Percentiles rank a stretch among this genome's conserved stretches.
These are phyloP conservation scores for Bolinopsis microptera DNA, from an alignment of 37 sponge, comb jelly and placozoan genomes.

Conservation along the genomic window DNA sequence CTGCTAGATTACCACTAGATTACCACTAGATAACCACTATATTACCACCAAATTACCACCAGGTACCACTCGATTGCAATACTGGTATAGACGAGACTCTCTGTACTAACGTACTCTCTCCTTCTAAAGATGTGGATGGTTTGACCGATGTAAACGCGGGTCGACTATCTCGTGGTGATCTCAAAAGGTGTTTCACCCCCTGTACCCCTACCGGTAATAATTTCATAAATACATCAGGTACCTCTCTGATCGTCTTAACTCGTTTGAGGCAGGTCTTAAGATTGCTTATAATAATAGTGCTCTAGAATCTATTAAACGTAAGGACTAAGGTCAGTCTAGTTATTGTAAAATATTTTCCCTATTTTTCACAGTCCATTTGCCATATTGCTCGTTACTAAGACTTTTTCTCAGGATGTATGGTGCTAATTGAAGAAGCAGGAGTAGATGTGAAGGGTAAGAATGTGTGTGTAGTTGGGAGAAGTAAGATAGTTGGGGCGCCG, in stretches of 20 bases:
- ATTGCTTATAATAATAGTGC: no score
- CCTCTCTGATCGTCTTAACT: no score
- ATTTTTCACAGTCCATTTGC: no score
- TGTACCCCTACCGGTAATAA: constrained; percentile 48
- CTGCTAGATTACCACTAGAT: no score
- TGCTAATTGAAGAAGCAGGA: constrained; percentile 38
- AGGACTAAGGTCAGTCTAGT: no score
- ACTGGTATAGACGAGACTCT: constrained; percentile 64
- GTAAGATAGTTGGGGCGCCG: constrained; percentile 62
- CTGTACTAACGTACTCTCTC: constrained; percentile 16
- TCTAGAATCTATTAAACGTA: no score
- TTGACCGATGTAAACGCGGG: constrained; percentile 88
- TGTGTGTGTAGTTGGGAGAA: constrained; percentile 60
- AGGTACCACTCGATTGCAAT: constrained; percentile 64
- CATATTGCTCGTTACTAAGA: no score
- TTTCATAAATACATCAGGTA: no score
- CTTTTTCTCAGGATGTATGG: constrained; percentile 29
- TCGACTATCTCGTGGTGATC: constrained; percentile 70
- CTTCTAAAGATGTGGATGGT: constrained; percentile 90
- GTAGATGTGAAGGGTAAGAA: constrained; percentile 66
- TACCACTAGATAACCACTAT: no score
- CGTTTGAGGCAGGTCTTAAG: no score
- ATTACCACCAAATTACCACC: no score
- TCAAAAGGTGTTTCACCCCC: constrained; percentile 62
- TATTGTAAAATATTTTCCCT: no score